Conservation (phyloP, 2,888 invertebrate genomes). For the Listrodromus nycthemerus region DNA sequence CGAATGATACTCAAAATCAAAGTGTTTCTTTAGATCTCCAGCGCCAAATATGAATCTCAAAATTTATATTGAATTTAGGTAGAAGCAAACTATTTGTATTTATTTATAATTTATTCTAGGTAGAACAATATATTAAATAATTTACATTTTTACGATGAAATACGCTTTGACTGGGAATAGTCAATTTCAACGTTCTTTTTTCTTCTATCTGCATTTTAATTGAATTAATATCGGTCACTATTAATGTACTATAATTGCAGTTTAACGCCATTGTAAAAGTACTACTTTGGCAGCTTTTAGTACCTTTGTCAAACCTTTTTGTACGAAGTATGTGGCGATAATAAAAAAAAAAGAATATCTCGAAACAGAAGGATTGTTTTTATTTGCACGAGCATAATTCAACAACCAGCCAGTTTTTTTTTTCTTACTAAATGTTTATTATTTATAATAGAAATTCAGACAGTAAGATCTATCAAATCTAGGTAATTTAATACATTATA, state of each 20-base stretch:
- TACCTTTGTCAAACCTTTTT: constrained; percentile 77
- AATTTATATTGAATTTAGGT: constrained; percentile 82
- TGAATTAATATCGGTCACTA: constrained; percentile 65
- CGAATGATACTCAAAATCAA: constrained; percentile 76
- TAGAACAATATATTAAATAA: constrained; percentile 73
- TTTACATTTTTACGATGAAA: constrained; percentile 62
- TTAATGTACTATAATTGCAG: constrained; percentile 62
- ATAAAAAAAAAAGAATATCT: constrained; percentile 73
- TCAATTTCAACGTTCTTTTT: constrained; percentile 50
- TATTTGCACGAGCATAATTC: constrained; percentile 14
- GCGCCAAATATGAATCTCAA: constrained; percentile 76
- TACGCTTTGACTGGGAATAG: constrained; percentile 55
- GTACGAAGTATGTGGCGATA: constrained; percentile 77
- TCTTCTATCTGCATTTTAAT: constrained; percentile 60
- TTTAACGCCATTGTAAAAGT: constrained; percentile 67
- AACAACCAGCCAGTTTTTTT: constrained; percentile 9
- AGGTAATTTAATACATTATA: constrained; percentile 68
- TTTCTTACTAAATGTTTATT: constrained; percentile 66
- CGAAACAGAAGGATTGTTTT: constrained; percentile 7
- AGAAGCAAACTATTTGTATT: constrained; percentile 83
- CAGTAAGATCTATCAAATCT: constrained; percentile 68
- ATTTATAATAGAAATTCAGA: constrained; percentile 67
- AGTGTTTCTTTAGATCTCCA: constrained; percentile 70
- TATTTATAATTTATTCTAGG: constrained; percentile 84
- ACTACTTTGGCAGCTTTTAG: constrained; percentile 75